Percentiles rank a stretch among this genome's conserved stretches.
Evolutionary conservation across 1,140 invertebrate species (phyloP).

Genomic region (Microplitis mediator): DNA sequence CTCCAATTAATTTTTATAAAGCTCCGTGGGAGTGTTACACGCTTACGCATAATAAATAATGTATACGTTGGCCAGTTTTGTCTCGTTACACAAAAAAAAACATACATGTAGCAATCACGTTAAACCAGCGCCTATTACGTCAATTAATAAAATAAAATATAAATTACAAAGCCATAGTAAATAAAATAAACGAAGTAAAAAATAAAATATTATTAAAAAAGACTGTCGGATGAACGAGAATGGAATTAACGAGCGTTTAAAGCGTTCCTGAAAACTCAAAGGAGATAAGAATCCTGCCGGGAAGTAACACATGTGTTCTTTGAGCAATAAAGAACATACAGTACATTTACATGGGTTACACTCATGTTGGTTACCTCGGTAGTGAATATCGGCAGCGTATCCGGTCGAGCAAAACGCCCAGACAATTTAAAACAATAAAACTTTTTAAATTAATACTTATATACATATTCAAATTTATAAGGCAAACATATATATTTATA

Average conservation of each 20-base stretch:
- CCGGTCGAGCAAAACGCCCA: constrained; percentile 2
- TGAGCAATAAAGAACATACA: not conserved
- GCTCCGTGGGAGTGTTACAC: not conserved
- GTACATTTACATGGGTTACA: not conserved
- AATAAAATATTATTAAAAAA: not conserved
- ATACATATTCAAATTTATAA: too few relatives aligned
- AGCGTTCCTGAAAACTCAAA: constrained; percentile 43
- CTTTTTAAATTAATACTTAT: too few relatives aligned
- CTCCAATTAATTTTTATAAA: constrained; percentile 33
- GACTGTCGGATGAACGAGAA: not conserved
- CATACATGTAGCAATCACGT: not conserved
- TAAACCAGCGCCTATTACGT: too few relatives aligned
- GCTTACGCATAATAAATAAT: not conserved
- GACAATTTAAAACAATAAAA: not conserved
- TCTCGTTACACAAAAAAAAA: not conserved
- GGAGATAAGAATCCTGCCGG: constrained; percentile 40
- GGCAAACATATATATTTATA: too few relatives aligned
- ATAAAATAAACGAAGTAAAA: too few relatives aligned
- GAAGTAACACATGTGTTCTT: constrained; percentile 27
- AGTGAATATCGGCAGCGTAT: not conserved
- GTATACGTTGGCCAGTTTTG: not conserved
- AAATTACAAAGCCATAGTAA: too few relatives aligned
- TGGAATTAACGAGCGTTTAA: constrained; percentile 47
- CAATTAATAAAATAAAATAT: too few relatives aligned
- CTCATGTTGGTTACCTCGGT: not conserved